Base-by-base conservation (phyloP, 2,888 invertebrate species). In the Apamea monoglypha region DNA sequence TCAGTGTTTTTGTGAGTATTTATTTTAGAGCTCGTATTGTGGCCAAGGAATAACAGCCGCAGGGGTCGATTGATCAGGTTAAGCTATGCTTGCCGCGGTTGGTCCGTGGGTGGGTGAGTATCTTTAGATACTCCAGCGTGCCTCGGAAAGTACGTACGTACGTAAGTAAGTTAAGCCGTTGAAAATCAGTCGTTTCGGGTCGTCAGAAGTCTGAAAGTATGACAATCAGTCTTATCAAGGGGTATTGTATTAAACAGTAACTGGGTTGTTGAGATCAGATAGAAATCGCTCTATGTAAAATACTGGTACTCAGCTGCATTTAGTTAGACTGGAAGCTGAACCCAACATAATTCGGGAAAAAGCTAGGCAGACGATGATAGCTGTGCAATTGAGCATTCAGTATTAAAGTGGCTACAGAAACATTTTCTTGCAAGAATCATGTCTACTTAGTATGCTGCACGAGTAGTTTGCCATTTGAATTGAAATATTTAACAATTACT, bases 381-480 rank as follows among this genome's bases (percentile, higher is more conserved):
- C 14, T 68, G n/a, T 21, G 16, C n/a, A 25, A 50, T 69, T 56
- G 1, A 6, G 29, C 40, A 50, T 64, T 82, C 21, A 56, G 3
- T 18, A 66, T 40, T 29, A 44, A 53, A 63, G 53, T 44, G 14
- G 18, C 18, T 44, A 44, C 18, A 29, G 29, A 40, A 29, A 63
- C 21, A 50, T 56, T 69, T 78, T 25, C 14, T 66, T 29, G 12
- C 21, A 74, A 50, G 21, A 74, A 75, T 72, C 63, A 66, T 40
- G 59, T 74, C 61, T 69, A 25, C 14, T 87, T 75, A 75, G 61
- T 84, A 74, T 75, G 72, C 69, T 66, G 40, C 18, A 12, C 71
- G 67, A 72, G 68, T 66, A 47, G n/a, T 32, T 64, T 66, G 18
- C 40, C 53, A 1, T 14, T 63, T 67, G 3, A 44, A 44, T 56